phyloP scores from a whole-genome alignment of 2,888 invertebrate species.

The Prosapia bicincta region DNA sequence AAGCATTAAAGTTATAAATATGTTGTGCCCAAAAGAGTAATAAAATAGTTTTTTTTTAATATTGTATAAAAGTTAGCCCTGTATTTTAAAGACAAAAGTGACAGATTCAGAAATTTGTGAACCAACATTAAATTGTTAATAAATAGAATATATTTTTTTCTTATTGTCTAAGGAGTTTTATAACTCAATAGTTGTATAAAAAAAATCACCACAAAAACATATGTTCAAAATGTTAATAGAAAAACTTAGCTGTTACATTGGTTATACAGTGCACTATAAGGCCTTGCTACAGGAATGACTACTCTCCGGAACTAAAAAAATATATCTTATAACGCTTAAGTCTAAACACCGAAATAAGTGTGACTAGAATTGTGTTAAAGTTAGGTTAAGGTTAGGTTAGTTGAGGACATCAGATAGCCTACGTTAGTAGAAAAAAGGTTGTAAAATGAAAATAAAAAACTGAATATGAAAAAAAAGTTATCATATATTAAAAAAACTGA shows the following conservation, averaged over 20 bases:
- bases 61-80: constrained; percentile 25
- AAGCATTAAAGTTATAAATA: constrained; percentile 22
- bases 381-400: constrained; percentile 25
- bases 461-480: constrained; percentile 26
- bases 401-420: constrained; percentile 29
- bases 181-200: not conserved
- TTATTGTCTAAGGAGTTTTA: constrained; percentile 20
- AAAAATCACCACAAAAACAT: not conserved
- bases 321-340: not conserved
- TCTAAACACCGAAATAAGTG: not conserved
- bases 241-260: not conserved
- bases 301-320: not conserved
- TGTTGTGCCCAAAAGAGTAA: constrained; percentile 27
- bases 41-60: constrained; percentile 21
- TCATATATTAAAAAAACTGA: constrained; percentile 31
- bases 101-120: not conserved
- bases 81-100: constrained; percentile 20
- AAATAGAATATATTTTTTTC: constrained; percentile 3
- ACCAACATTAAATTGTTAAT: not conserved
- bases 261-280: not conserved
- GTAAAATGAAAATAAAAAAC: constrained; percentile 17
- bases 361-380: constrained; percentile 18
- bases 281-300: not conserved
- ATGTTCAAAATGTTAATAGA: not conserved
- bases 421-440: constrained; percentile 22